Base-by-base conservation (phyloP, 2,888 invertebrate species). In the Hyalella azteca region DNA sequence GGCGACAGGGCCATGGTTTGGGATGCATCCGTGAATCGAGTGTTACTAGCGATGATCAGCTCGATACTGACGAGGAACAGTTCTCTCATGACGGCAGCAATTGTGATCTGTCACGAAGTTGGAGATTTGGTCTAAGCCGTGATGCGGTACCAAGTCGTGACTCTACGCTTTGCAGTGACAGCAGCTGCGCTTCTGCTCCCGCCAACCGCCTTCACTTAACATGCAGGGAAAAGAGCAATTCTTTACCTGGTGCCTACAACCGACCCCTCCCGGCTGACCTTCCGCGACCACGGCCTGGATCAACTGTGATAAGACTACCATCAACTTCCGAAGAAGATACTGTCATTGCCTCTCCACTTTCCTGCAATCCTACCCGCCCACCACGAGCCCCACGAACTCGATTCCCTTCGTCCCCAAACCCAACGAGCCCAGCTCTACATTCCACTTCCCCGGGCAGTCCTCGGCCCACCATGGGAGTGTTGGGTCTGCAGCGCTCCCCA, bases 401-500 rank as follows among this genome's bases (percentile, higher is more conserved):
- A 19, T 66, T 32, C 66, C 66, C 66, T 36, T 36, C 66, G 22
- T 66, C 66, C 36, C 66, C 66, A 19, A 66, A 66, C 59, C 49
- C 77, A 9, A 40, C 48, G 13, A 39, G 77, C 29, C 75, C 81
- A 13, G 39, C 60, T 15, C 40, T 78, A 36, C 76, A 48, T 26
- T 36, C 73, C 26, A 60, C 66, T 48, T 32, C 75, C 54, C 59
- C 76, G 19, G 54, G 77, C 73, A 78, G 80, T 48, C 83, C 80
- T 22, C 79, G 81, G 9, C 83, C 83, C n/a, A 78, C 83, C 48
- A 83, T 83, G 83, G 81, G 81, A 19, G 59, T 81, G 41, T 79
- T 77, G 78, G 73, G 81, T 2, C 59, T 81, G 40, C 81, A 81
- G 50, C 80, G 77, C 78, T 79, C 66, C 77, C 83, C 48, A 48